A percentile compares a stretch with the other conserved stretches of the same genome.
phyloP scores from a whole-genome alignment of 2,113 vertebrate species.

The Pantherophis guttatus region DNA sequence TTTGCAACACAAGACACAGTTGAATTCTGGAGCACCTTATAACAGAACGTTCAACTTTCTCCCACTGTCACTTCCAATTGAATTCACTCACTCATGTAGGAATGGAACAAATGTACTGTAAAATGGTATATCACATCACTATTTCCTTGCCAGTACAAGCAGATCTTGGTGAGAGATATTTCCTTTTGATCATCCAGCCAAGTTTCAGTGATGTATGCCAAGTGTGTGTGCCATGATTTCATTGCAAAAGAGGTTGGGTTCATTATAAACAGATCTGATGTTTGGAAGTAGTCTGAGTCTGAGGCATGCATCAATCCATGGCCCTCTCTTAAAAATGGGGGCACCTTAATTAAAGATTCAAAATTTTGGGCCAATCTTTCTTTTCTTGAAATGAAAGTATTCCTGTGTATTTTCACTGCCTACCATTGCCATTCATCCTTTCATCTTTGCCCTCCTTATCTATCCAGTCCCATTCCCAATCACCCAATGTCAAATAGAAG shows the following conservation, averaged over 20 bases:
- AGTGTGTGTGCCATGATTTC: background rate
- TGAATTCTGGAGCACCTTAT: background rate
- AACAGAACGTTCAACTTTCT: background rate
- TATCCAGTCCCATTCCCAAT: background rate
- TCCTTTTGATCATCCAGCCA: background rate
- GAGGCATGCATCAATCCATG: background rate
- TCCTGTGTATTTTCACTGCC: background rate
- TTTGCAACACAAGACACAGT: background rate
- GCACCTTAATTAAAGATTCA: background rate
- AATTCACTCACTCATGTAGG: background rate
- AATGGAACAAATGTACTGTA: background rate
- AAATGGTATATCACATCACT: background rate
- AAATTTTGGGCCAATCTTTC: background rate
- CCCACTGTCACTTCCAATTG: background rate
- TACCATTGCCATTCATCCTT: background rate
- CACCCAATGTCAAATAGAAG: background rate
- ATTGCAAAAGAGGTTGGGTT: background rate
- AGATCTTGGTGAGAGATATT: background rate
- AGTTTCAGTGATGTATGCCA: background rate
- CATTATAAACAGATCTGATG: background rate
- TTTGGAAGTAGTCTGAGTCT: background rate
- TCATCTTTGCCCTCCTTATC: background rate
- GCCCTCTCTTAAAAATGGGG: background rate
- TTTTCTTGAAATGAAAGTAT: background rate
- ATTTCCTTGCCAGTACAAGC: background rate